Conservation (phyloP, 2,888 invertebrate genomes). For the Campoletis raptor region DNA sequence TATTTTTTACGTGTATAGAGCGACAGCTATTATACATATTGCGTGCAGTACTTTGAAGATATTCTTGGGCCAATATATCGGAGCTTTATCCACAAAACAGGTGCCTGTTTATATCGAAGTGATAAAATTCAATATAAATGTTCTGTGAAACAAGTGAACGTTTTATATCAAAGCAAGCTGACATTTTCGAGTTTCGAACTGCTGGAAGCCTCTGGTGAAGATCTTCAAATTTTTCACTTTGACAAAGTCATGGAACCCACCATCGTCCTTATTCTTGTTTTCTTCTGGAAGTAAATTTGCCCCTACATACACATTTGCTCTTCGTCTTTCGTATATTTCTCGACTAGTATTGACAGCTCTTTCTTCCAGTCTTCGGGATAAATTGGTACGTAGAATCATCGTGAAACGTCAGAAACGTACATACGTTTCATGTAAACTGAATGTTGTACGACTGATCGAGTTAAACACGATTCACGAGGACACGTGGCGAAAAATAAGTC, state of each 20-base stretch:
- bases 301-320: slow-evolving; percentile 1
- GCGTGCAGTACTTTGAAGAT: too few species aligned
- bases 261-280: not conserved
- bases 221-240: not conserved
- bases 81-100: not conserved
- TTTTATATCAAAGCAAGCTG: not conserved
- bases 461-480: not conserved
- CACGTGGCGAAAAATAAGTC: slow-evolving; percentile 24
- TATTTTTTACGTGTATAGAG: too few species aligned
- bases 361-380: slow-evolving; percentile 14
- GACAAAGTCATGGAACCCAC: not conserved
- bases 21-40: too few species aligned
- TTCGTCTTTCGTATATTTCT: slow-evolving; percentile 17
- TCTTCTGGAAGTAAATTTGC: slow-evolving; percentile 31
- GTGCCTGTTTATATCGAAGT: not conserved
- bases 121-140: not conserved
- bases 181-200: not conserved
- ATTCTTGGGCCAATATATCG: not conserved
- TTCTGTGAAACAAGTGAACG: not conserved
- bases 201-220: not conserved
- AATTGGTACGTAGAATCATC: slow-evolving; percentile 15
- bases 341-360: slow-evolving; percentile 47
- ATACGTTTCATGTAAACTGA: slow-evolving; percentile 1
- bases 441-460: not conserved
- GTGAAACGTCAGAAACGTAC: slow-evolving; percentile 42